Percentiles rank a stretch among this genome's conserved stretches.
Evolutionary conservation across 2,888 invertebrate species (phyloP).

Genomic region (Sinhomidia bicolor): DNA sequence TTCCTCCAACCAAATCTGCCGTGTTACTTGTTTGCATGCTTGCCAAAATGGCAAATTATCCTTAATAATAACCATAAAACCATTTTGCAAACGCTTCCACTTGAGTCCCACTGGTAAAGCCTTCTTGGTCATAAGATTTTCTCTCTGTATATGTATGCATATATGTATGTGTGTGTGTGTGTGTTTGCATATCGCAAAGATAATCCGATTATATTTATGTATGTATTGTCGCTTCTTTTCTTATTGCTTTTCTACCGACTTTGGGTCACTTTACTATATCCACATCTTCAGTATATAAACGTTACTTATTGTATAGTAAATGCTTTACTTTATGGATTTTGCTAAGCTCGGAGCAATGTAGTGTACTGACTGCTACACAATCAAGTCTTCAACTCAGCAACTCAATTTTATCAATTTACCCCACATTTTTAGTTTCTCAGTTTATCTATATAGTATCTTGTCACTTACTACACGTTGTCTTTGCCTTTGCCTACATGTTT

Average conservation of each 20-base stretch:
- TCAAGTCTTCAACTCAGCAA: no score
- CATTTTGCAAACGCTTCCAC: background rate
- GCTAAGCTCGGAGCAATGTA: background rate
- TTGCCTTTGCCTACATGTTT: no score
- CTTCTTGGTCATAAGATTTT: background rate
- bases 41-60: conserved; percentile 65
- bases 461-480: no score
- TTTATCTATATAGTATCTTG: no score
- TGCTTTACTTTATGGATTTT: background rate
- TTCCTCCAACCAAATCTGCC: background rate
- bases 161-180: background rate
- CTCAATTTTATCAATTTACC: no score
- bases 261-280: no score
- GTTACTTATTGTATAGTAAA: no score
- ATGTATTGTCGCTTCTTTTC: background rate
- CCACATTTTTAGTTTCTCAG: no score
- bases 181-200: background rate
- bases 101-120: background rate
- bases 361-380: no score
- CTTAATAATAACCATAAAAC: conserved; percentile 32
- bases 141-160: background rate
- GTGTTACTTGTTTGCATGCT: background rate
- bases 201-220: background rate
- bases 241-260: no score
- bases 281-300: no score